Evolutionary conservation across 2,113 vertebrate species (phyloP).

Genomic region (Paradisaea rubra): DNA sequence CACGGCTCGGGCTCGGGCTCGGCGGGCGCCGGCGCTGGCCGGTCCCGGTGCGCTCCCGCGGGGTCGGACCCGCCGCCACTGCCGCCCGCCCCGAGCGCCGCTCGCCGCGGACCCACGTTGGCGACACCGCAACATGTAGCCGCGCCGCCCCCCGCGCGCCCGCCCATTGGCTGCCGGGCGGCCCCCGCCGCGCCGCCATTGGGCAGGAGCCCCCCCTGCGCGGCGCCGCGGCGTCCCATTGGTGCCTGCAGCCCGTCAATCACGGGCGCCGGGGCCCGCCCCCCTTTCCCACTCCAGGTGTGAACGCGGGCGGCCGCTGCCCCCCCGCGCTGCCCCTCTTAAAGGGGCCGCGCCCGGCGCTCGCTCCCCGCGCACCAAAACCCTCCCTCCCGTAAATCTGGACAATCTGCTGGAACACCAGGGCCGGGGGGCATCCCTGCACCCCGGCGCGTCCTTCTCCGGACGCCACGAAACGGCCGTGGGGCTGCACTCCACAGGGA

Average conservation of each 20-base stretch:
- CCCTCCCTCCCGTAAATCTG: accelerated
- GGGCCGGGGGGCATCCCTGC: accelerated
- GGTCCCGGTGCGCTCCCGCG: too few species aligned
- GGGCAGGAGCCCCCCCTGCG: background rate
- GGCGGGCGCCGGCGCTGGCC: too few species aligned
- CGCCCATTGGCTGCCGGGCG: constrained; percentile 52
- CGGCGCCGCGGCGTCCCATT: background rate
- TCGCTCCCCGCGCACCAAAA: background rate
- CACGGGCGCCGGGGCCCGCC: constrained; percentile 65
- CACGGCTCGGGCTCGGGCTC: too few species aligned
- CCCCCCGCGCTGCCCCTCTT: constrained; percentile 51
- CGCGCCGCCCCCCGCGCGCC: constrained; percentile 19
- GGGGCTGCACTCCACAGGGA: background rate
- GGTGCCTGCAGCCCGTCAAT: constrained; percentile 64
- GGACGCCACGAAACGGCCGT: accelerated
- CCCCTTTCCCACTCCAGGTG: constrained; percentile 87
- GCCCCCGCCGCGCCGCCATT: background rate
- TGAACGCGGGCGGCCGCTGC: constrained; percentile 73
- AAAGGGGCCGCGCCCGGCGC: constrained; percentile 69
- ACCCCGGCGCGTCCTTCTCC: accelerated
- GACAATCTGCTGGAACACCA: accelerated
- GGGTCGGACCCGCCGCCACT: too few species aligned
- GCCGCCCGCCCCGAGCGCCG: too few species aligned
- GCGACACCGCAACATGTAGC: background rate
- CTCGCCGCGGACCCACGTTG: too few species aligned